Evolutionary conservation across 1,140 invertebrate species (phyloP).

Genomic region (Macrobrachium nipponense): DNA sequence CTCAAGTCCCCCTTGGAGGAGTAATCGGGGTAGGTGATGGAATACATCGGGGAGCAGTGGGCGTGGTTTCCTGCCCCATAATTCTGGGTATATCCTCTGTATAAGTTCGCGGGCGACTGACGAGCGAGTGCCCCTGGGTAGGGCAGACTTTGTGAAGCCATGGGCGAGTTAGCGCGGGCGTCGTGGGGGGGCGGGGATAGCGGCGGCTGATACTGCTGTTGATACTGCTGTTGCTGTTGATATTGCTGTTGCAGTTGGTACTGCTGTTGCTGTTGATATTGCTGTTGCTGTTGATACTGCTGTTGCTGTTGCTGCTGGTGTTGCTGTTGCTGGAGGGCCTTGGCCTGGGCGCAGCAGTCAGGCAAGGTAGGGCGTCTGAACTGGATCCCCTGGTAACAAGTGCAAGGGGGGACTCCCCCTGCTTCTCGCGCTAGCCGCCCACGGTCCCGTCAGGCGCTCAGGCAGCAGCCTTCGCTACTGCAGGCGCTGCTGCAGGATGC

Average conservation of each 20-base stretch:
- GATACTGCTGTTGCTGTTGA: too few relatives aligned
- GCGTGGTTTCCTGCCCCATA: background rate
- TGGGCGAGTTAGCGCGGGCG: slow-evolving; percentile 13
- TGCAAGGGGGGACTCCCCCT: slow-evolving; percentile 2
- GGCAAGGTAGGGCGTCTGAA: too few relatives aligned
- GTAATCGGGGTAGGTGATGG: slow-evolving; percentile 56
- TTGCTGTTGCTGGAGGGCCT: background rate
- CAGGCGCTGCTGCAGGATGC: background rate
- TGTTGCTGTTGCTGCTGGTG: too few relatives aligned
- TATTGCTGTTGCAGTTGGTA: too few relatives aligned
- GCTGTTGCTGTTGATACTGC: too few relatives aligned
- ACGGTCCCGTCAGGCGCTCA: slow-evolving; percentile 29
- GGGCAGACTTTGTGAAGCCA: background rate
- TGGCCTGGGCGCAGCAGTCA: background rate
- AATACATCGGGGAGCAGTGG: slow-evolving; percentile 46
- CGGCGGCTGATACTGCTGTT: too few relatives aligned
- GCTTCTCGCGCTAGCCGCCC: slow-evolving; percentile 33
- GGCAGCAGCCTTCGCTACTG: slow-evolving; percentile 27
- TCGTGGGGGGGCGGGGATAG: background rate
- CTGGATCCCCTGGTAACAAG: slow-evolving; percentile 13
- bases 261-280: background rate
- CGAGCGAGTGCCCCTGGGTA: slow-evolving; percentile 6
- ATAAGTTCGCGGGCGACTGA: background rate
- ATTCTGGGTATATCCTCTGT: slow-evolving; percentile 12
- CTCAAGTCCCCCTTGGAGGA: background rate